Percentiles rank a stretch among this genome's conserved stretches.
These are phyloP conservation scores for Sinocyclocheilus grahami DNA, from an alignment of 2,113 vertebrate genomes.

Conservation along the genomic window DNA sequence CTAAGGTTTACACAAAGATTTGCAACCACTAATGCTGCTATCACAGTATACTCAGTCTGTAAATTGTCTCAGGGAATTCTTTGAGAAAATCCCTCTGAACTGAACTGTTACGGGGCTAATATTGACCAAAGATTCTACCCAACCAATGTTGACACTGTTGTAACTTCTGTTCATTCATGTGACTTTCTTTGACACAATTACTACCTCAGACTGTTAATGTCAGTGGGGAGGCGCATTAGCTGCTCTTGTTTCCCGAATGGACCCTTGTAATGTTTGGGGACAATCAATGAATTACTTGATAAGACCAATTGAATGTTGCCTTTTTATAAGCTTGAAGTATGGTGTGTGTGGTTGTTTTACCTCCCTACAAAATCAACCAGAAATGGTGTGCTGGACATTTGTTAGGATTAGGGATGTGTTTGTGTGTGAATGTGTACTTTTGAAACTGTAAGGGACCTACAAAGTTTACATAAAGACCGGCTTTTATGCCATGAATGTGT, in stretches of 20 bases:
- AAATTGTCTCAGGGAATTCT: not conserved
- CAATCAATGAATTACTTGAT: not conserved
- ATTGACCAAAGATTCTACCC: slow-evolving; percentile 61
- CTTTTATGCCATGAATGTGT: slow-evolving; percentile 25
- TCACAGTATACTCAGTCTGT: not conserved
- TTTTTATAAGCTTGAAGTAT: not conserved
- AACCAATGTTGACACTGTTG: slow-evolving; percentile 63
- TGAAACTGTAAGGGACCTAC: not conserved
- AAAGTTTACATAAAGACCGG: slow-evolving; percentile 1
- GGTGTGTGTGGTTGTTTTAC: not conserved
- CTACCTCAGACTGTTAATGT: slow-evolving; percentile 59
- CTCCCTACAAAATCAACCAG: not conserved
- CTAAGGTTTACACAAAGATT: not conserved
- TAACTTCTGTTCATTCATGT: slow-evolving; percentile 33
- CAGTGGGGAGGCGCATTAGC: not conserved
- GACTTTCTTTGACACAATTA: slow-evolving; percentile 47
- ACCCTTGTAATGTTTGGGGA: slow-evolving; percentile 5
- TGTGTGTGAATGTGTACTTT: slow-evolving; percentile 14
- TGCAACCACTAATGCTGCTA: not conserved
- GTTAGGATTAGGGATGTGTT: not conserved
- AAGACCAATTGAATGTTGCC: slow-evolving; percentile 1
- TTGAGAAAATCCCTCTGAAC: not conserved
- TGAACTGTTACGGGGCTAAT: not conserved
- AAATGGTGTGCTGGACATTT: not conserved
- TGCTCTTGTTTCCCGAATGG: slow-evolving; percentile 1